Evolutionary conservation across 2,888 invertebrate genomes (phyloP).

Genomic region (Asteroscopus sphinx): DNA sequence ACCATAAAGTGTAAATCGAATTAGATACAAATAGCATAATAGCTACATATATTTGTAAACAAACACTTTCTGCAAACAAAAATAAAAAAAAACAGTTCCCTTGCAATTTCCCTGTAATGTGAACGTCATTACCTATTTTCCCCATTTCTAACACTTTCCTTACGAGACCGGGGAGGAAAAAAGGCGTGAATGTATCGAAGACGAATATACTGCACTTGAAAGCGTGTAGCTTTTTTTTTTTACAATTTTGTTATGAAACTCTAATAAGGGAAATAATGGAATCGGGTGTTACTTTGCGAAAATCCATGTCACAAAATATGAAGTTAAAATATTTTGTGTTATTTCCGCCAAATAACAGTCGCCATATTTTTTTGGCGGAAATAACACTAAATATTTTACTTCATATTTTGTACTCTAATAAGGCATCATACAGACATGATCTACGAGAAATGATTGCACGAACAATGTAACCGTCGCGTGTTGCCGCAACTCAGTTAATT

Average conservation of each 20-base stretch:
- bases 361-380: too few relatives aligned
- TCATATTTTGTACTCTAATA: too few relatives aligned
- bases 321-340: too few relatives aligned
- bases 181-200: conserved; percentile 10
- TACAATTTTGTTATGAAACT: conserved; percentile 9
- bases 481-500: conserved; percentile 38
- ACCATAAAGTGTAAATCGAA: not conserved
- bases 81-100: conserved; percentile 34
- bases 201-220: conserved; percentile 3
- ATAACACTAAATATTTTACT: too few relatives aligned
- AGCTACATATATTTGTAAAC: conserved; percentile 19
- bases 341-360: too few relatives aligned
- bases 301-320: too few relatives aligned
- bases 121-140: conserved; percentile 46
- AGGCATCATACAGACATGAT: conserved; percentile 24
- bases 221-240: not conserved
- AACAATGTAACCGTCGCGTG: conserved; percentile 42
- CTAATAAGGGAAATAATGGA: too few relatives aligned
- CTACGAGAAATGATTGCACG: conserved; percentile 27
- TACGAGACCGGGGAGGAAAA: conserved; percentile 20
- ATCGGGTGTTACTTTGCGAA: too few relatives aligned
- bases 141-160: conserved; percentile 43
- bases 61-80: conserved; percentile 15
- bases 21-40: not conserved
- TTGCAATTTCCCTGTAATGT: conserved; percentile 36